Percentiles rank a stretch among this genome's conserved stretches.
Evolutionary conservation across 2,888 invertebrate genomes (phyloP).

Genomic region (Nebria salina): DNA sequence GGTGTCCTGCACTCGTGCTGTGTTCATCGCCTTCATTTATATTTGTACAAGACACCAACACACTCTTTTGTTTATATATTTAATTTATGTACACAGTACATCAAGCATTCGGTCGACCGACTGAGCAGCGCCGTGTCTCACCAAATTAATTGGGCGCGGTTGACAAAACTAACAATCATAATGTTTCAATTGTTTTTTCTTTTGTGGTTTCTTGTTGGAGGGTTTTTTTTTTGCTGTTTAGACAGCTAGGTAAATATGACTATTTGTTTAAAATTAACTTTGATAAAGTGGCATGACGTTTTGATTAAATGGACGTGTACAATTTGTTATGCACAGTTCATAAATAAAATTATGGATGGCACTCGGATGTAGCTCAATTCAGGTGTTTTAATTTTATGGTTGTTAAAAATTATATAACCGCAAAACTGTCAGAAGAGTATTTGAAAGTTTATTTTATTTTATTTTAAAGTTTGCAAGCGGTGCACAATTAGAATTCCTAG

Average conservation of each 20-base stretch:
- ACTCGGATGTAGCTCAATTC: neutral
- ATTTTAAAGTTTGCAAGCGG: slow-evolving; percentile 10
- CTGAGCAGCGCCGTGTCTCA: neutral
- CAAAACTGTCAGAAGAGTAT: neutral
- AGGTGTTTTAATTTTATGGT: neutral
- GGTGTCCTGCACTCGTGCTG: slow-evolving; percentile 18
- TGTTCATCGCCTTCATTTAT: slow-evolving; percentile 22
- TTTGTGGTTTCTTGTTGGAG: neutral
- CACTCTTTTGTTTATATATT: slow-evolving; percentile 36
- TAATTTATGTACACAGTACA: slow-evolving; percentile 29
- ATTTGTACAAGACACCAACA: slow-evolving; percentile 15
- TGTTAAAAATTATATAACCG: neutral
- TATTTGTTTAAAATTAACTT: neutral
- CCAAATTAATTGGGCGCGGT: slow-evolving; percentile 36
- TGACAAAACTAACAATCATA: slow-evolving; percentile 25
- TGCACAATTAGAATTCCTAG: slow-evolving; percentile 29
- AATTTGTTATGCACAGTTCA: neutral
- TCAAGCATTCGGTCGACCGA: neutral
- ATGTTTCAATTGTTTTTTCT: neutral
- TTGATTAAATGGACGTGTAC: neutral
- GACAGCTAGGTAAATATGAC: neutral
- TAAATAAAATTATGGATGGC: too few relatives aligned
- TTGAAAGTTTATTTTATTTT: slow-evolving; percentile 12
- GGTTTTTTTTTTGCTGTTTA: neutral
- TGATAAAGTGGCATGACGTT: neutral